Evolutionary conservation across 2,888 invertebrate genomes (phyloP).

Genomic region (Leptinotarsa tumamoca): DNA sequence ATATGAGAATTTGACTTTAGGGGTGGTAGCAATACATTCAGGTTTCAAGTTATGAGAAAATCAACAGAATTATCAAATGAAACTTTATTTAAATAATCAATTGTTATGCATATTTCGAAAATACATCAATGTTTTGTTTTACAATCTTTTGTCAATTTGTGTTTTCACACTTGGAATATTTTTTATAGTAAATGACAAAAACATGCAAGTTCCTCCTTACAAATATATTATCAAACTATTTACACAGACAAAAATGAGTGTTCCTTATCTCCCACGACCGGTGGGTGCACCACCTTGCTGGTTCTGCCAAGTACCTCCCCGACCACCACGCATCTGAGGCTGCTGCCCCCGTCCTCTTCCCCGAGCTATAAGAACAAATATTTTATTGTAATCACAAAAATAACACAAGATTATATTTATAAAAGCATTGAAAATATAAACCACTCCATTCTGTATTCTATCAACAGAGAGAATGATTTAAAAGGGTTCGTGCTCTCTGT

Average conservation of each 20-base stretch:
- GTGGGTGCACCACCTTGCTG: slow-evolving; percentile 44
- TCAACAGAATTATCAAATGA: slow-evolving; percentile 27
- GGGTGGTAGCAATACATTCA: slow-evolving; percentile 94
- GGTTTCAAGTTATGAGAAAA: slow-evolving; percentile 85
- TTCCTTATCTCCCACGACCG: slow-evolving; percentile 45
- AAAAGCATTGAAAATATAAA: no score
- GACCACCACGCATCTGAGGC: slow-evolving; percentile 69
- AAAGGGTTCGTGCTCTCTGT: no score
- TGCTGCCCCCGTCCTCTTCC: slow-evolving; percentile 69
- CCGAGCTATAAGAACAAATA: slow-evolving; percentile 63
- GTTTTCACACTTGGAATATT: background rate
- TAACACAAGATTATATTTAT: background rate
- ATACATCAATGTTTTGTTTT: background rate
- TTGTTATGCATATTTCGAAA: background rate
- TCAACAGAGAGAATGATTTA: no score
- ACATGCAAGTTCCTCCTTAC: background rate
- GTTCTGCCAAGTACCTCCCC: slow-evolving; percentile 67
- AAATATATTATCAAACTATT: slow-evolving; percentile 20
- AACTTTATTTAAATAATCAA: background rate
- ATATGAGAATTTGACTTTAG: slow-evolving; percentile 92
- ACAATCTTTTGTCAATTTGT: background rate
- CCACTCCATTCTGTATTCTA: no score
- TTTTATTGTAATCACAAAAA: background rate
- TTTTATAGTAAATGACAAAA: background rate
- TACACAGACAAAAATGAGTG: slow-evolving; percentile 24